phyloP scores from a whole-genome alignment of 2,113 vertebrate genomes.

The Cynopterus brachyotis region DNA sequence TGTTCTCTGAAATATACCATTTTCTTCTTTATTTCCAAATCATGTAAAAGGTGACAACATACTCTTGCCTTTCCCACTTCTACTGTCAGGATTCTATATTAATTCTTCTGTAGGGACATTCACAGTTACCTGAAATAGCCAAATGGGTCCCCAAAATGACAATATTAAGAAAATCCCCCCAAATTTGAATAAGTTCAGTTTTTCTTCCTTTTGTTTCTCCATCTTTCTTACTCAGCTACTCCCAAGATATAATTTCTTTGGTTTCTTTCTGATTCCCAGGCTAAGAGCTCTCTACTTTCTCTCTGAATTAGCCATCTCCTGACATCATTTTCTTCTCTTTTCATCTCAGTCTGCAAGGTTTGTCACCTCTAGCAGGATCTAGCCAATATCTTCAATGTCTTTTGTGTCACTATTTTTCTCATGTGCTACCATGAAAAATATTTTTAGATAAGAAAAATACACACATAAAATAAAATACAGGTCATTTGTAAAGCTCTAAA shows the following conservation, averaged over 20 bases:
- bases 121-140: background rate
- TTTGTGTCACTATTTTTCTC: background rate
- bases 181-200: background rate
- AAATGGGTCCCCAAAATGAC: background rate
- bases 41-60: background rate
- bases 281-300: background rate
- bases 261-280: background rate
- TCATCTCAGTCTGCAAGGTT: background rate
- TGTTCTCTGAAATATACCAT: background rate
- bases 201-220: background rate
- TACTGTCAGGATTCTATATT: background rate
- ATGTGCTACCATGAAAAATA: background rate
- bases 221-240: background rate
- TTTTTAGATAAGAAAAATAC: background rate
- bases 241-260: background rate
- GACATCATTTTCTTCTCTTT: background rate
- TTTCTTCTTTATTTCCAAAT: conserved; percentile 22
- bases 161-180: background rate
- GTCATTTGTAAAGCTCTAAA: background rate
- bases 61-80: background rate
- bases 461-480: background rate
- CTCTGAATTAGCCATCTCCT: background rate
- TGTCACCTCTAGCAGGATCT: background rate
- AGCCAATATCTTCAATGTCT: background rate
- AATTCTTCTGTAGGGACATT: background rate